Conservation (phyloP, 2,888 invertebrate genomes). For the Aphodius sticticus region DNA sequence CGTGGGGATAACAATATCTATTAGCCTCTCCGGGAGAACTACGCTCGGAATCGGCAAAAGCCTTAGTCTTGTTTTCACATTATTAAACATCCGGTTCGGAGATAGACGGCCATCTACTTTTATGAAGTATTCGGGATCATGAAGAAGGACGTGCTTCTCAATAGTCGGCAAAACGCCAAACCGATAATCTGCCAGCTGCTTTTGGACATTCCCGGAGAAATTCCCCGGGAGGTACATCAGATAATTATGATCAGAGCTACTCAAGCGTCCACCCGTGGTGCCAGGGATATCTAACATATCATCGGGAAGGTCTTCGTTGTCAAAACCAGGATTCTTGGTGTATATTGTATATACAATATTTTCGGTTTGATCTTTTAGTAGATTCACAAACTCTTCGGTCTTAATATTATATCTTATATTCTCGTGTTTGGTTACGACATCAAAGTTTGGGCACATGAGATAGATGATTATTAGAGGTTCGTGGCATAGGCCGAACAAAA, state of each 20-base stretch:
- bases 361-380: conserved; percentile 46
- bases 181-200: conserved; percentile 64
- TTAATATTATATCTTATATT: conserved; percentile 52
- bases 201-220: conserved; percentile 58
- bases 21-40: conserved; percentile 53
- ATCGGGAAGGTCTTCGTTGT: conserved; percentile 52
- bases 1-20: conserved; percentile 36
- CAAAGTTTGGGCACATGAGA: conserved; percentile 64
- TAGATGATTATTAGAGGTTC: conserved; percentile 63
- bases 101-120: conserved; percentile 67
- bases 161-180: conserved; percentile 60
- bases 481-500: conserved; percentile 52
- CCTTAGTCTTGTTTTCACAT: conserved; percentile 60
- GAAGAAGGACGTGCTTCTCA: conserved; percentile 63
- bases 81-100: conserved; percentile 62
- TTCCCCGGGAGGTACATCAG: conserved; percentile 62
- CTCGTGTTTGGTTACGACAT: conserved; percentile 60
- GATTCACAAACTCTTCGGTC: conserved; percentile 50
- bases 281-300: conserved; percentile 37
- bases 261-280: conserved; percentile 38
- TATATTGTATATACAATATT: conserved; percentile 59
- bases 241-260: conserved; percentile 57
- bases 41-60: conserved; percentile 55
- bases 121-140: conserved; percentile 65
- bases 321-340: conserved; percentile 51